Evolutionary conservation across 37 sponge, comb jelly and placozoan species (phyloP), one percentile per base, ranked within the genome.

Genomic region (Halichondria panicea): DNA sequence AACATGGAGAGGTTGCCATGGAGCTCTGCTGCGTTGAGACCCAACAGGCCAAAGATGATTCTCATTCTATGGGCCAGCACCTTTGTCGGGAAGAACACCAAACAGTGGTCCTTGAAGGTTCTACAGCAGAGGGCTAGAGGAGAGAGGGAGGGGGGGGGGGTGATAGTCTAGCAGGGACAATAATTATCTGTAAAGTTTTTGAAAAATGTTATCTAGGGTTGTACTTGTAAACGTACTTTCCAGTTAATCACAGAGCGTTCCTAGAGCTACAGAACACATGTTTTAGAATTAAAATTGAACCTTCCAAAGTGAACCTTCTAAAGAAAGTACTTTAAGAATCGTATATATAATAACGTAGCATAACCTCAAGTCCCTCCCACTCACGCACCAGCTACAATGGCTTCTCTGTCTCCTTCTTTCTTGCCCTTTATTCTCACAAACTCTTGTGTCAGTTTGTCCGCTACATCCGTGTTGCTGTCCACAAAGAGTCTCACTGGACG

Each of bases 401-500:
- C 95, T 61, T 86, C 91, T 63, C 97, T 70, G 70, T 90, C 88
- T 30, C 39, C 78, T 43, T 96, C 97, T 40, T 69, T 83, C 33
- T 83, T 81, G 39, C 63, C 18, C 57, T 88, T 74, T 5, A 96
- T 89, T 25, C 99, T 72, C 55, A 98, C 85, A 79, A 98, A 98
- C 80, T 98, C 99, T 36, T 98, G 99, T 9, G 86, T 79, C 39
- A 98, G 82, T 38, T 93, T 95, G 46, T 76, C 84, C 3, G 99
- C 99, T 22, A 89, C 86, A 45, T 98, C 96, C 5, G 89, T 95
- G 87, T 98, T 98, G 59, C 74, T 81, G 75, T 98, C 90, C 55
- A 98, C 90, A 84, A 98, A 98, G 45, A 98, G 45, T 38, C 86
- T 71, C 46, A 98, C 93, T 31, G 99, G 99, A 36, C 91, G 88